These are phyloP conservation scores for Caiman crocodilus DNA, from an alignment of 2,797 vertebrate genomes.

Conservation along the genomic window DNA sequence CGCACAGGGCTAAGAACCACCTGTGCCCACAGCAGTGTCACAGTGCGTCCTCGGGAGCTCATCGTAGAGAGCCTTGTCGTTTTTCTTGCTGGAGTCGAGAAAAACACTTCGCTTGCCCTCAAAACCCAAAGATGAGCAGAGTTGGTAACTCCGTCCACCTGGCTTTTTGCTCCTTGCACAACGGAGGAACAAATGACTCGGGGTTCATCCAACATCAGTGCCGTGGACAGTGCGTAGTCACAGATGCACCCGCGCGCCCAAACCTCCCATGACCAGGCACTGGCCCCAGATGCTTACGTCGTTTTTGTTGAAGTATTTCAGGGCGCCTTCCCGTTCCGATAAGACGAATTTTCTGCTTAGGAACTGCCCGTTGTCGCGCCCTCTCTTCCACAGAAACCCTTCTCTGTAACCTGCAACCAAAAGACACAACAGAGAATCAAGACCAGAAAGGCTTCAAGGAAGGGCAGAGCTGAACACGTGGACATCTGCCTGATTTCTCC, in stretches of 20 bases:
- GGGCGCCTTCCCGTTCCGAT: conserved; percentile 92
- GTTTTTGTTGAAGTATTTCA: conserved; percentile 98
- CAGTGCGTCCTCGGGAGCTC: too few species aligned
- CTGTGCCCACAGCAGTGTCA: too few species aligned
- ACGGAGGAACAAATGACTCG: neutral
- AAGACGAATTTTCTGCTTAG: conserved; percentile 95
- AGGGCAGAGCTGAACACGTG: neutral
- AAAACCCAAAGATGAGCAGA: neutral
- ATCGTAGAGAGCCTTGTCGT: neutral
- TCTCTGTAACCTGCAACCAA: conserved; percentile 91
- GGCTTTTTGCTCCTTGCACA: neutral
- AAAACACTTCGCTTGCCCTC: neutral
- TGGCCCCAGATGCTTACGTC: conserved; percentile 85
- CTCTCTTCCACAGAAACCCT: conserved; percentile 97
- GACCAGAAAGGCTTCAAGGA: rapidly evolving
- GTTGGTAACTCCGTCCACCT: neutral
- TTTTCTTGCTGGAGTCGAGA: neutral
- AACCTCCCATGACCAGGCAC: rapidly evolving
- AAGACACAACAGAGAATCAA: neutral
- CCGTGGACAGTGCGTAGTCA: rapidly evolving
- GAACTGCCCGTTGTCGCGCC: conserved; percentile 96
- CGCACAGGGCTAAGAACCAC: too few species aligned
- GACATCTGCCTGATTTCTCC: neutral
- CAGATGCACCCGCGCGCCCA: neutral
- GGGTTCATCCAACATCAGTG: rapidly evolving